Base-by-base conservation (phyloP, 2,797 vertebrate species). In the Eutrigla gurnardus region DNA sequence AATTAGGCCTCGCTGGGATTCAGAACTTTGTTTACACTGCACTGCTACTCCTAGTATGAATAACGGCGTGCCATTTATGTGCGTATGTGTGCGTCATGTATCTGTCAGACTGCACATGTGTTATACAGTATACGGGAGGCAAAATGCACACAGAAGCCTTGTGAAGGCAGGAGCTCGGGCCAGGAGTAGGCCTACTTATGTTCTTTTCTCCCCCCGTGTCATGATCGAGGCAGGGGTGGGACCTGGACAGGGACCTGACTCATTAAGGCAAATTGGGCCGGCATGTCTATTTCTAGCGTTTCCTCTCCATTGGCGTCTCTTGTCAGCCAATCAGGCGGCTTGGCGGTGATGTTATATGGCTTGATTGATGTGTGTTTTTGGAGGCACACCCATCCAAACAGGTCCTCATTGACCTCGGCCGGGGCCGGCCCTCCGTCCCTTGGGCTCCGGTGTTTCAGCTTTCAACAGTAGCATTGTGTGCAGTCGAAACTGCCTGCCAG, bases 241-340 rank as follows among this genome's bases (percentile, higher is more conserved):
- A 80, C 79, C 59, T 77, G 75, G n/a, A 57, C 64, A 33, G 32
- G 13, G 25, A 63, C n/a, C 52, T 65, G 53, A 70, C 82, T 89
- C 74, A 77, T 93, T 91, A 88, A 88, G 80, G 47, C 72, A 74
- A 87, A 89, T 83, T 86, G 73, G 78, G 67, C 82, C n/a, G 60
- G 76, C 70, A 7, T 1, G 25, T 89, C 83, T 91, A 89, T 92
- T 91, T 92, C 91, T 89, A 89, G 84, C 72, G 14, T 63, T 80
- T 84, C 78, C 61, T 82, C 64, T 85, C 69, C 73, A 68, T 75
- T 12, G 12, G 57, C n/a, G 4, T 58, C 58, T 43, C 55, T 33
- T 6, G 3, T 76, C 77, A 39, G 74, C 86, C 88, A 91, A 84
- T 92, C 83, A 12, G 46, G 64, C 5, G 33, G 60, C 77, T 47